Percentiles rank a stretch among this genome's conserved stretches.
phyloP scores from a whole-genome alignment of 2,888 invertebrate genomes.

The Callyntrura sp. region DNA sequence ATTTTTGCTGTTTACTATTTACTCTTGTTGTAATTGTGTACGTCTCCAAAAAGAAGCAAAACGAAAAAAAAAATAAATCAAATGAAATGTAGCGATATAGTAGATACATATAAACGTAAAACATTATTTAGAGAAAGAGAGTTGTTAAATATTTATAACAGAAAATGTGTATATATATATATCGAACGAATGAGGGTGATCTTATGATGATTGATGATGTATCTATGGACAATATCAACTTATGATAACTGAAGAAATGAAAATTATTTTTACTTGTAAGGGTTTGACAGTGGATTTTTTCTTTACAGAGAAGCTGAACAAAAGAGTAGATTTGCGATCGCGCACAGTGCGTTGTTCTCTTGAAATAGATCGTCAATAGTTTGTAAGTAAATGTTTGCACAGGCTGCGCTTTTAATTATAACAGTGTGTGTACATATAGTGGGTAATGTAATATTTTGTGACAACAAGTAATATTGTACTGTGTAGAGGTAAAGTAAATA shows the following conservation, averaged over 20 bases:
- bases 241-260: background rate
- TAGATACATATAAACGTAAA: background rate
- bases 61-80: no score
- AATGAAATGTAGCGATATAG: background rate
- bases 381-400: conserved; percentile 45
- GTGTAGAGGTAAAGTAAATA: no score
- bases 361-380: conserved; percentile 6
- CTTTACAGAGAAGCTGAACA: no score
- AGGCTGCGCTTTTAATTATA: conserved; percentile 58
- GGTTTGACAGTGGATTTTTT: no score
- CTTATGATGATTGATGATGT: conserved; percentile 21
- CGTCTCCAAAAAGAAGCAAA: no score
- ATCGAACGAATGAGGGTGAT: background rate
- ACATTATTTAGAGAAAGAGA: background rate
- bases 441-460: no score
- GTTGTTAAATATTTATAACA: background rate
- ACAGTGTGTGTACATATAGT: no score
- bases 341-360: conserved; percentile 12
- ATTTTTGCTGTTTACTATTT: no score
- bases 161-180: conserved; percentile 21
- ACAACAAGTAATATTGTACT: no score
- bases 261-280: background rate
- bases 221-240: conserved; percentile 48
- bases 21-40: conserved; percentile 5
- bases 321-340: no score